These are phyloP conservation scores for Masnerella sp. DNA, from an alignment of 2,888 invertebrate species.

Conservation along the genomic window DNA sequence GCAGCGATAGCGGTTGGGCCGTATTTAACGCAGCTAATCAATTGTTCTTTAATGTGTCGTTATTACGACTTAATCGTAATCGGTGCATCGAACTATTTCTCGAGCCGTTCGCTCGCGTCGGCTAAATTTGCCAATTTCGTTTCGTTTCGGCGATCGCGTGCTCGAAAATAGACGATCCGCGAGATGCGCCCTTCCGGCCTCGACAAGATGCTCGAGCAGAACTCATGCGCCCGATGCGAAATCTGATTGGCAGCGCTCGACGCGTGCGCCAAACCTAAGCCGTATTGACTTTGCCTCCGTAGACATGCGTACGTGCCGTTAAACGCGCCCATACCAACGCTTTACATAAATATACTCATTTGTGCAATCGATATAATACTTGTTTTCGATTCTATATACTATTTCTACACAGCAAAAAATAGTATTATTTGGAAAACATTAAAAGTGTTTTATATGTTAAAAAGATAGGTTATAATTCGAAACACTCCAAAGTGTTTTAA, in stretches of 20 bases:
- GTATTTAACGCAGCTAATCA: conserved; percentile 46
- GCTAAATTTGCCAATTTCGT: conserved; percentile 3
- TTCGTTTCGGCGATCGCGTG: neutral
- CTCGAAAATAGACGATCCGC: conserved; percentile 1
- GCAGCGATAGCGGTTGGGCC: conserved; percentile 32
- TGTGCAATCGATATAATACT: neutral
- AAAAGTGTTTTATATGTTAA: too few species aligned
- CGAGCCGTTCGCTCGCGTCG: too few species aligned
- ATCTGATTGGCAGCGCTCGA: conserved; percentile 68
- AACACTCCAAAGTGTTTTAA: too few species aligned
- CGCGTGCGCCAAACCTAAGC: conserved; percentile 70
- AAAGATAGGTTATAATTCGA: too few species aligned
- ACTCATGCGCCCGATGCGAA: conserved; percentile 67
- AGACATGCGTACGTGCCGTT: conserved; percentile 50
- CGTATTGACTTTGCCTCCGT: conserved; percentile 73
- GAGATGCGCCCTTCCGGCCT: conserved; percentile 29
- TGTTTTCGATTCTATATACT: too few species aligned
- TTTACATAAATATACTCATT: conserved; percentile 19
- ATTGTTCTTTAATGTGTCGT: conserved; percentile 34
- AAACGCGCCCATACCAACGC: conserved; percentile 11
- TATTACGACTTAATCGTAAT: conserved; percentile 21
- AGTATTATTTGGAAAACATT: too few species aligned
- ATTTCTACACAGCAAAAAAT: too few species aligned
- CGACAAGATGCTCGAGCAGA: conserved; percentile 26
- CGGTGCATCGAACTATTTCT: too few species aligned